These are phyloP conservation scores for Colius striatus DNA, from an alignment of 2,113 vertebrate species.

Conservation along the genomic window DNA sequence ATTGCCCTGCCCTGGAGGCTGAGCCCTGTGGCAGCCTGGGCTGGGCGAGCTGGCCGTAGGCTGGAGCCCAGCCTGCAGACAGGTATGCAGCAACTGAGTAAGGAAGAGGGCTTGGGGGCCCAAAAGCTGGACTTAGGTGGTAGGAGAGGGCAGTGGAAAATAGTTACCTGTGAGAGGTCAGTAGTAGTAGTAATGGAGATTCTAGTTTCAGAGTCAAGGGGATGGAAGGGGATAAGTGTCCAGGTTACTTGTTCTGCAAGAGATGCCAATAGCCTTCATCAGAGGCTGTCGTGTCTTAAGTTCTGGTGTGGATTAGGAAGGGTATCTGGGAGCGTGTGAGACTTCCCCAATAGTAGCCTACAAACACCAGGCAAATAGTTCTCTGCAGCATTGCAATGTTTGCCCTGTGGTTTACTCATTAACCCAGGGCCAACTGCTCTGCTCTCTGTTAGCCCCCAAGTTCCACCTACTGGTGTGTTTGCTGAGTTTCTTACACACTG, in stretches of 20 bases:
- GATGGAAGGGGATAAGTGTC: background rate
- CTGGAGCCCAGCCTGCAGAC: background rate
- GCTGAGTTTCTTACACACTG: background rate
- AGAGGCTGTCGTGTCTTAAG: background rate
- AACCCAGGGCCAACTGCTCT: background rate
- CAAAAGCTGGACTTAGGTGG: background rate
- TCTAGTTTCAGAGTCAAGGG: background rate
- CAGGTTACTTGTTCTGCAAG: background rate
- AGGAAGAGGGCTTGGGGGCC: background rate
- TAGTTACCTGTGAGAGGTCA: background rate
- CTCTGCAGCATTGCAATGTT: background rate
- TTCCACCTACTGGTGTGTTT: background rate
- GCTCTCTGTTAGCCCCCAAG: background rate
- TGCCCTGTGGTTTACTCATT: background rate
- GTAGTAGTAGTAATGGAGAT: background rate
- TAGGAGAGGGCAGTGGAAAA: background rate
- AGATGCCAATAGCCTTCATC: background rate
- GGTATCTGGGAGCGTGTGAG: background rate
- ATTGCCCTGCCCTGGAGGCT: background rate
- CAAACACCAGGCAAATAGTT: background rate
- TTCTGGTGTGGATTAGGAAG: background rate
- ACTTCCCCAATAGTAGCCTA: background rate
- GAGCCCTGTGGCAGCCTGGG: background rate
- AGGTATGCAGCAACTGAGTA: background rate
- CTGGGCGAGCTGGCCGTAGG: background rate